These are phyloP conservation scores for Dynastes tityus DNA, from an alignment of 2,888 invertebrate genomes.

Conservation along the genomic window DNA sequence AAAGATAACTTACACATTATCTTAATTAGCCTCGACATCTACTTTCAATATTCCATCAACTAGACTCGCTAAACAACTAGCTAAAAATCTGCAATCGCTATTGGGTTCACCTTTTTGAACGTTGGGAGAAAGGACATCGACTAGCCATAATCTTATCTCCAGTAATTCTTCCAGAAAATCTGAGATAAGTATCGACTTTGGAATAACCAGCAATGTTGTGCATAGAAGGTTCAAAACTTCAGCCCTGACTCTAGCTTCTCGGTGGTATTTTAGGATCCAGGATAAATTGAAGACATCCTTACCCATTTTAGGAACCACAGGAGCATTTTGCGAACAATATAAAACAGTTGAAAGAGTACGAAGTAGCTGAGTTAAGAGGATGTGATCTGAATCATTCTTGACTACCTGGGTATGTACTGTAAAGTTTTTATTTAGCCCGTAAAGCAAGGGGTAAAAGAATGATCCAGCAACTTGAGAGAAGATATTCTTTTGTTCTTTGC, in stretches of 20 bases:
- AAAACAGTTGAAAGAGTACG: constrained; percentile 80
- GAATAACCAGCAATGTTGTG: constrained; percentile 77
- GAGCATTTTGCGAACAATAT: constrained; percentile 80
- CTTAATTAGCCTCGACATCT: constrained; percentile 52
- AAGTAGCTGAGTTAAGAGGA: constrained; percentile 80
- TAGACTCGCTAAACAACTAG: constrained; percentile 75
- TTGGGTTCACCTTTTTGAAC: constrained; percentile 77
- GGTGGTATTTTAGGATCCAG: constrained; percentile 78
- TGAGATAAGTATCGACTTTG: constrained; percentile 73
- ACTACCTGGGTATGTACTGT: constrained; percentile 63
- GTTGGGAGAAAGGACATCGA: constrained; percentile 74
- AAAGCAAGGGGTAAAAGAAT: constrained; percentile 88
- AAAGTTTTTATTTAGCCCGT: constrained; percentile 78
- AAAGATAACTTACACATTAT: not conserved
- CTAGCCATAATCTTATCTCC: constrained; percentile 80
- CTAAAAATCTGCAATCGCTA: constrained; percentile 77
- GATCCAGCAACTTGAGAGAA: constrained; percentile 83
- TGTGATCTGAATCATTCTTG: constrained; percentile 77
- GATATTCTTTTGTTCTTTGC: constrained; percentile 73
- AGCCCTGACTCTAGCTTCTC: constrained; percentile 78
- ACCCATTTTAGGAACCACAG: constrained; percentile 77
- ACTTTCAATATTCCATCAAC: constrained; percentile 72
- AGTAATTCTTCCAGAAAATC: constrained; percentile 77
- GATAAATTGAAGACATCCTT: constrained; percentile 81
- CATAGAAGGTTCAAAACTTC: constrained; percentile 80